A percentile compares a stretch with the other conserved stretches of the same genome.
Conservation (phyloP, 2,888 invertebrate genomes). For the Sceliomorpha sp. region DNA sequence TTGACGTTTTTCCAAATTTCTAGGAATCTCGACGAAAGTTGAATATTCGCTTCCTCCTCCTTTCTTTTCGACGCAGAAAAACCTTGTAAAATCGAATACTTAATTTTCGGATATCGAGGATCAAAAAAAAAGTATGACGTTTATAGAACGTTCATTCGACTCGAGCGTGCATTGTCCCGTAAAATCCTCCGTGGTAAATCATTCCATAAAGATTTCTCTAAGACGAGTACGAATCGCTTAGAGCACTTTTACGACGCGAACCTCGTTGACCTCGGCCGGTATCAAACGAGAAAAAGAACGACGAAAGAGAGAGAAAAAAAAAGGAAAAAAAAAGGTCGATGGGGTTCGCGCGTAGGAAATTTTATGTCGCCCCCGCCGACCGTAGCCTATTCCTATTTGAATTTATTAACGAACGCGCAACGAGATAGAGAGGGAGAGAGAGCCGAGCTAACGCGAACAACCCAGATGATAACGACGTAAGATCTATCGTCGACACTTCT, state of each 20-base stretch:
- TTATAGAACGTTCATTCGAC: conserved; percentile 12
- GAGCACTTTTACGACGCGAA: conserved; percentile 38
- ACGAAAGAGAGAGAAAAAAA: background rate
- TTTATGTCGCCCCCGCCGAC: conserved; percentile 8
- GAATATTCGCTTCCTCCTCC: no score
- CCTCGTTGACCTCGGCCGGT: conserved; percentile 31
- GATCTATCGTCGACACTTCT: background rate
- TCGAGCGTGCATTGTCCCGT: conserved; percentile 11
- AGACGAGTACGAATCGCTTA: conserved; percentile 34
- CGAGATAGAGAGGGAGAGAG: background rate
- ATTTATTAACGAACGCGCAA: conserved; percentile 7
- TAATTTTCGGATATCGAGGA: no score
- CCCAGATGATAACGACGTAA: background rate
- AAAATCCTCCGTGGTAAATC: conserved; percentile 36
- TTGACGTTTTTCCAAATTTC: no score
- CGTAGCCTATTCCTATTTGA: conserved; percentile 9
- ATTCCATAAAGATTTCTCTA: conserved; percentile 44
- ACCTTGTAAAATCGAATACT: no score
- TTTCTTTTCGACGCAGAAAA: no score
- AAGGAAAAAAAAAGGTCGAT: no score
- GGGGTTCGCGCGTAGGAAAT: conserved; percentile 3
- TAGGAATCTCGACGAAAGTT: no score
- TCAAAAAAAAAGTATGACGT: no score
- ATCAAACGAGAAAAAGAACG: conserved; percentile 22
- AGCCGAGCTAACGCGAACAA: background rate